Conservation (phyloP, 37 sponge, comb jelly and placozoan genomes). For the Ephydatia muelleri region DNA sequence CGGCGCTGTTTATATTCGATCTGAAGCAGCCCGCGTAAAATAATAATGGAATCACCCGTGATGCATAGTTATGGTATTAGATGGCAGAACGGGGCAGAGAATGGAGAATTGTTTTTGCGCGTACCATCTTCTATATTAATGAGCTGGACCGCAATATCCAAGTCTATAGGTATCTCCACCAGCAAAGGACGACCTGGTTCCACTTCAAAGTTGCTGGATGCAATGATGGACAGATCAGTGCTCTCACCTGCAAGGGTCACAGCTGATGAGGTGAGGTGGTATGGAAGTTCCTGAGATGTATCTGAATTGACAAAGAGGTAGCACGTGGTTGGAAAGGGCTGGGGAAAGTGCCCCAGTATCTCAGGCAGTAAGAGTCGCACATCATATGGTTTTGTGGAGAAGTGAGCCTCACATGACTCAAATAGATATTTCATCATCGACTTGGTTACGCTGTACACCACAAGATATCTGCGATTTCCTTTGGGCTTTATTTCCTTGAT, state of each 20-base stretch:
- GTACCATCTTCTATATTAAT: no score
- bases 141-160: neutral
- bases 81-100: no score
- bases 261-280: neutral
- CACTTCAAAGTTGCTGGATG: neutral
- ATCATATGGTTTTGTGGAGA: slow-evolving; percentile 64
- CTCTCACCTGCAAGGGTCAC: neutral
- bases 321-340: slow-evolving; percentile 30
- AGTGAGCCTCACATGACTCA: slow-evolving; percentile 38
- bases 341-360: slow-evolving; percentile 35
- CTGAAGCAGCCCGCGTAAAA: no score
- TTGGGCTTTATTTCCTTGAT: no score
- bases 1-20: no score
- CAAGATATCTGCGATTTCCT: no score
- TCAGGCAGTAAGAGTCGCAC: slow-evolving; percentile 55
- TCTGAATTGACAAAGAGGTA: slow-evolving; percentile 15
- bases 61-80: no score
- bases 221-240: neutral
- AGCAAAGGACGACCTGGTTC: neutral
- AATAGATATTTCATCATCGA: slow-evolving; percentile 26
- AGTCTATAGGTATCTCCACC: no score
- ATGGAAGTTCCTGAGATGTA: neutral
- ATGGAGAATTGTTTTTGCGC: no score
- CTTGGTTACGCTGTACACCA: slow-evolving; percentile 35
- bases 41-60: no score